phyloP scores from a whole-genome alignment of 2,113 vertebrate species.

The Ageneiosus marmoratus region DNA sequence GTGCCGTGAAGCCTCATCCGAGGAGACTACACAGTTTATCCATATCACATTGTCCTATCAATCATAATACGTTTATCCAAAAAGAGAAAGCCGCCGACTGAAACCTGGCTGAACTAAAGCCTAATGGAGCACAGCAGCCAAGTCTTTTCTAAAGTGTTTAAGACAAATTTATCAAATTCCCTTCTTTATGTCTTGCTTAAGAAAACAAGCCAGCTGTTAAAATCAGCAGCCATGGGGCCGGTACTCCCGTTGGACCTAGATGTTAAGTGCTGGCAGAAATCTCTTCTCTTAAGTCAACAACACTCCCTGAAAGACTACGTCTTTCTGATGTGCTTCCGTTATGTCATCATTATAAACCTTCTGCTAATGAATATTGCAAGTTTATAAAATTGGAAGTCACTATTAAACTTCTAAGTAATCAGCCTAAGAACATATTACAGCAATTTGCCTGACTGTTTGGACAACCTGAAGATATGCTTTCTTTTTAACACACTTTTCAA shows the following conservation, averaged over 20 bases:
- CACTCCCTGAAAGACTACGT: slow-evolving; percentile 2
- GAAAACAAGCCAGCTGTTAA: slow-evolving; percentile 57
- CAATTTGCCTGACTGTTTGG: not conserved
- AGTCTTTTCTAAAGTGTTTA: slow-evolving; percentile 52
- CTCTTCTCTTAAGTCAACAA: slow-evolving; percentile 34
- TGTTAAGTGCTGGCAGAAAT: slow-evolving; percentile 48
- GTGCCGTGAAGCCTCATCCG: not conserved
- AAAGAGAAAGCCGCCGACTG: slow-evolving; percentile 20
- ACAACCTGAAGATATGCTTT: not conserved
- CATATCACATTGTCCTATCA: slow-evolving; percentile 26
- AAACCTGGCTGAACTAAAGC: slow-evolving; percentile 51
- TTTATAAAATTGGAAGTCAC: not conserved
- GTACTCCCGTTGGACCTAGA: slow-evolving; percentile 45
- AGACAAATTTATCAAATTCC: slow-evolving; percentile 58
- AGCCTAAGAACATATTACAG: not conserved
- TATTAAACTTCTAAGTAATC: not conserved
- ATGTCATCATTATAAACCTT: slow-evolving; percentile 21
- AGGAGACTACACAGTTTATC: not conserved
- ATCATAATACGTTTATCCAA: slow-evolving; percentile 13
- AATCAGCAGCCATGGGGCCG: slow-evolving; percentile 54
- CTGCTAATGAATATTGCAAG: slow-evolving; percentile 26
- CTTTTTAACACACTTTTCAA: not conserved
- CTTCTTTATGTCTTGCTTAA: slow-evolving; percentile 43
- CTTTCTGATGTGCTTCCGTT: slow-evolving; percentile 9
- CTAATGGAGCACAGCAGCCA: slow-evolving; percentile 56